A percentile compares a stretch with the other conserved stretches of the same genome.
Evolutionary conservation across 2,888 invertebrate species (phyloP).

Genomic region (Sinelater perroti): DNA sequence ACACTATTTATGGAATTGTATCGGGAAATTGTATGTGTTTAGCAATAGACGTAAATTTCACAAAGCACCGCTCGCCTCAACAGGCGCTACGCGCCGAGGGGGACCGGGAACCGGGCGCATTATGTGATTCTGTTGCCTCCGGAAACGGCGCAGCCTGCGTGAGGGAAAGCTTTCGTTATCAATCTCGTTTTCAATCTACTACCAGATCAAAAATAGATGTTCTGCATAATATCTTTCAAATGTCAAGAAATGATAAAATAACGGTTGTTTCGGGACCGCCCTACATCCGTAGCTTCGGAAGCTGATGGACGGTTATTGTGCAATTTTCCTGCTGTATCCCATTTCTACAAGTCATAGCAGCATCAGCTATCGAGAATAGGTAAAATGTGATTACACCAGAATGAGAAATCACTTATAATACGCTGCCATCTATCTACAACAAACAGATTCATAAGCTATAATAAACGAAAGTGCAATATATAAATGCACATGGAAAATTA

Average conservation of each 20-base stretch:
- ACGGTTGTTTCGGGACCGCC: conserved; percentile 15
- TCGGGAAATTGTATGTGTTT: neutral
- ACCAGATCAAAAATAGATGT: conserved; percentile 27
- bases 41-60: conserved; percentile 9
- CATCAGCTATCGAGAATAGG: conserved; percentile 2
- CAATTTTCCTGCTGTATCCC: neutral
- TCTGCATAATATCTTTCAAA: conserved; percentile 27
- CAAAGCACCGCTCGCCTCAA: conserved; percentile 11
- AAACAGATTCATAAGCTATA: no score
- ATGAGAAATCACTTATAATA: conserved; percentile 21
- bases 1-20: no score
- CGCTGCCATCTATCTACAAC: no score
- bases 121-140: conserved; percentile 24
- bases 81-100: conserved; percentile 8
- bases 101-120: conserved; percentile 25
- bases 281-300: conserved; percentile 4
- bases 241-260: conserved; percentile 19
- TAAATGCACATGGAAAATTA: no score
- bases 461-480: no score
- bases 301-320: conserved; percentile 13
- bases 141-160: conserved; percentile 22
- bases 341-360: conserved; percentile 3
- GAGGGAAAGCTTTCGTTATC: conserved; percentile 30
- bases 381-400: conserved; percentile 14
- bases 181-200: conserved; percentile 30